These are phyloP conservation scores for Eupithecia abbreviata DNA, from an alignment of 2,888 invertebrate species.

Conservation along the genomic window DNA sequence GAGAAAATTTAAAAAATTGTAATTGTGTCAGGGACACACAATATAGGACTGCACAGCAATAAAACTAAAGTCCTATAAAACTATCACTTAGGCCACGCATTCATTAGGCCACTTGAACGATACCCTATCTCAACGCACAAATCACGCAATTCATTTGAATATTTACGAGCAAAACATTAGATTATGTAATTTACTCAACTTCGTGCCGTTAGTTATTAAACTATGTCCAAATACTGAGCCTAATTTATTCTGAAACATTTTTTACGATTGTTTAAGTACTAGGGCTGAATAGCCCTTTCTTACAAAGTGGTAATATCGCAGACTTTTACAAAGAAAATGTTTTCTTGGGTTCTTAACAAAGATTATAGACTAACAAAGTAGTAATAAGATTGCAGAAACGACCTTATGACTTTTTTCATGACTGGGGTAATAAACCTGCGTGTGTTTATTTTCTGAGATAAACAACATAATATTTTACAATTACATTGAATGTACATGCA, in stretches of 20 bases:
- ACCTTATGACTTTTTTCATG: not conserved
- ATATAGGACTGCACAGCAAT: not conserved
- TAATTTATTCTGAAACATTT: slow-evolving; percentile 35
- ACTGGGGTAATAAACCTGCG: not conserved
- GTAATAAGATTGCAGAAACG: not conserved
- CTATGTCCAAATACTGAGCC: slow-evolving; percentile 41
- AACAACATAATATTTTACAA: too few species aligned
- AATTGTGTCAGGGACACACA: not conserved
- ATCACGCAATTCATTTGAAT: slow-evolving; percentile 63
- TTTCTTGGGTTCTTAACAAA: slow-evolving; percentile 5
- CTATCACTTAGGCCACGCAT: slow-evolving; percentile 52
- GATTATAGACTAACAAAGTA: not conserved
- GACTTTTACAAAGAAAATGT: slow-evolving; percentile 1
- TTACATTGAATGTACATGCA: too few species aligned
- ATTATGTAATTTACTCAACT: slow-evolving; percentile 54
- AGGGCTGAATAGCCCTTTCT: not conserved
- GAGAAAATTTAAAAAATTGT: not conserved
- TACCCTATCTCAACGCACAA: slow-evolving; percentile 52
- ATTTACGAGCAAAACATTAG: slow-evolving; percentile 57
- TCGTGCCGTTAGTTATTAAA: slow-evolving; percentile 46
- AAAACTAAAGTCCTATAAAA: slow-evolving; percentile 38
- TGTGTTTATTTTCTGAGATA: too few species aligned
- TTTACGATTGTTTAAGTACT: slow-evolving; percentile 19
- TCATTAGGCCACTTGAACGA: slow-evolving; percentile 50
- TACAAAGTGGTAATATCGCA: slow-evolving; percentile 6